These are phyloP conservation scores for Anthonomus grandis DNA, from an alignment of 1,140 invertebrate species.

Conservation along the genomic window DNA sequence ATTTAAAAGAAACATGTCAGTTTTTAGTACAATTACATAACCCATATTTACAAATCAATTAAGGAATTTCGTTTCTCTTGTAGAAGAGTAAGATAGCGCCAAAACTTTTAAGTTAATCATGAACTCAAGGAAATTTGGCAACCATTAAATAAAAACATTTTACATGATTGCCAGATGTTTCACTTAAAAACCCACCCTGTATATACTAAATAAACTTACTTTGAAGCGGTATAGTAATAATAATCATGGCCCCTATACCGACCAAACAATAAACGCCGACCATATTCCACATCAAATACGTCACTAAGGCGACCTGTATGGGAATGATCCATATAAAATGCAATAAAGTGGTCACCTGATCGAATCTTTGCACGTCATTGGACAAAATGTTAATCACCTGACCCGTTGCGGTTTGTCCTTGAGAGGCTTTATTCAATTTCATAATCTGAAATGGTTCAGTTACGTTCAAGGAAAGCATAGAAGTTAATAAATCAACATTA, in stretches of 20 bases:
- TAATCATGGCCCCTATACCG: conserved; percentile 61
- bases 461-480: no score
- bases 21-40: no score
- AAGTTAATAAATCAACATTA: no score
- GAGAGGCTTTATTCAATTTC: conserved; percentile 60
- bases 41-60: no score
- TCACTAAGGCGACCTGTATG: conserved; percentile 57
- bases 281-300: conserved; percentile 66
- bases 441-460: conserved; percentile 54
- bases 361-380: conserved; percentile 71
- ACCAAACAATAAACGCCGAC: conserved; percentile 67
- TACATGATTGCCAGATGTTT: no score
- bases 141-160: no score
- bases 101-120: no score
- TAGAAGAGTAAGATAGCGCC: no score
- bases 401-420: conserved; percentile 70
- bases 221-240: conserved; percentile 66
- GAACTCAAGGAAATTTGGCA: no score
- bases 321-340: conserved; percentile 69
- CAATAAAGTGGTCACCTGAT: conserved; percentile 58
- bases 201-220: conserved; percentile 52
- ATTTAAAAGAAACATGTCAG: no score
- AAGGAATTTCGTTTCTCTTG: no score
- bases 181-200: no score
- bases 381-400: conserved; percentile 83